Base-by-base conservation (phyloP, 2,113 vertebrate species). In the Sterna hirundo region DNA sequence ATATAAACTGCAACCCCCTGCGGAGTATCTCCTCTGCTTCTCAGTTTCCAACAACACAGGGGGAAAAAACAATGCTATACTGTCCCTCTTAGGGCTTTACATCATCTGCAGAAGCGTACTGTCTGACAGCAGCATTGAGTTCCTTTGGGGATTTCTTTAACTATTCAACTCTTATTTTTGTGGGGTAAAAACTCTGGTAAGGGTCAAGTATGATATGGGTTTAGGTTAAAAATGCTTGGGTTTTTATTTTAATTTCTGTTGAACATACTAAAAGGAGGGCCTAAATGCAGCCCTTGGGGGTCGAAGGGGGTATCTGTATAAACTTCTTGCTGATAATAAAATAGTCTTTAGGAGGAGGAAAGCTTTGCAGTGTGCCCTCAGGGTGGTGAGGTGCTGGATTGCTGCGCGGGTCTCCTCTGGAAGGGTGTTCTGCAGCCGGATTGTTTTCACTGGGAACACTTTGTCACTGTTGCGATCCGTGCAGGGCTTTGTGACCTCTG, bases 31-130 rank as follows among this genome's bases (percentile, higher is more conserved):
- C 15, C 19, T 90, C 22, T 11, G 57, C 5, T 23, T 52, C 38
- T 77, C 9, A 4, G 15, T 64, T 72, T 17, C 42, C 6, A 12
- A 0, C 29, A 34, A 4, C 18, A 0, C 2, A 6, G 17, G 76
- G 76, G 38, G 34, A 71, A 55, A 55, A 6, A 3, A 0, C 22
- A 57, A 1, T 9, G 25, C 66, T 64, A 4, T 54, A 5, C 54
- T 58, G 19, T 27, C 30, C 4, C 1, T 58, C 40, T 52, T 19
- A 2, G 34, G 47, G 46, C 27, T 71, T 47, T 36, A 2, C 30
- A 10, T 54, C 7, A 11, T 7, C 47, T 86, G 9, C 5, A 29
- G 55, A 18, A 68, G 44, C 10, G 6, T 10, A 4, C 22, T 46
- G 22, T 38, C 19, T 51, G 54, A 22, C 58, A 74, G 29, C n/a